Conservation (phyloP, 37 sponge, comb jelly and placozoan genomes). For the Haliclona indistincta region DNA sequence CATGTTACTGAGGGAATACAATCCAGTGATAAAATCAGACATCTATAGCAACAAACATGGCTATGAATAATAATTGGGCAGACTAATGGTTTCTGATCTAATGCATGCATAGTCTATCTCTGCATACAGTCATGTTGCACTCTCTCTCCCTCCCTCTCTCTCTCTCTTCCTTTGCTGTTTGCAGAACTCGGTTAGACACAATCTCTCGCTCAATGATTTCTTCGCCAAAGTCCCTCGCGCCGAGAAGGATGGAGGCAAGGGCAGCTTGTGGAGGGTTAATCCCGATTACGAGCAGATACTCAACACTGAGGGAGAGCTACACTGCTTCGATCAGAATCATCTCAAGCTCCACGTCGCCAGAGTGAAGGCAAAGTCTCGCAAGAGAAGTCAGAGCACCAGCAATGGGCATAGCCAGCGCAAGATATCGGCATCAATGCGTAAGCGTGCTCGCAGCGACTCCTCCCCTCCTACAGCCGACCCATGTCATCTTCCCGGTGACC, state of each 20-base stretch:
- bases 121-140: too few relatives aligned
- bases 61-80: too few relatives aligned
- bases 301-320: slow-evolving; percentile 3
- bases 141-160: not conserved
- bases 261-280: slow-evolving; percentile 84
- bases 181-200: slow-evolving; percentile 79
- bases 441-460: not conserved
- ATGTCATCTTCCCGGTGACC: slow-evolving; percentile 55
- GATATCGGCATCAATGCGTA: not conserved
- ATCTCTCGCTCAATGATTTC: slow-evolving; percentile 69
- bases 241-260: slow-evolving; percentile 72
- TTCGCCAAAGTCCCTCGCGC: slow-evolving; percentile 75
- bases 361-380: slow-evolving; percentile 31
- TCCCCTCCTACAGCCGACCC: slow-evolving; percentile 24
- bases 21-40: too few relatives aligned
- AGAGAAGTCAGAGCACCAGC: slow-evolving; percentile 21
- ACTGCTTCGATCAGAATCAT: slow-evolving; percentile 3
- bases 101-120: too few relatives aligned
- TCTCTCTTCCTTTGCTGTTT: not conserved
- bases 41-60: too few relatives aligned
- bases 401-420: not conserved
- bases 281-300: slow-evolving; percentile 68
- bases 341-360: slow-evolving; percentile 2
- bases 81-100: too few relatives aligned
- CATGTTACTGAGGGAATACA: too few relatives aligned